Conservation (phyloP, 2,888 invertebrate genomes). For the Melanostoma scalare region DNA sequence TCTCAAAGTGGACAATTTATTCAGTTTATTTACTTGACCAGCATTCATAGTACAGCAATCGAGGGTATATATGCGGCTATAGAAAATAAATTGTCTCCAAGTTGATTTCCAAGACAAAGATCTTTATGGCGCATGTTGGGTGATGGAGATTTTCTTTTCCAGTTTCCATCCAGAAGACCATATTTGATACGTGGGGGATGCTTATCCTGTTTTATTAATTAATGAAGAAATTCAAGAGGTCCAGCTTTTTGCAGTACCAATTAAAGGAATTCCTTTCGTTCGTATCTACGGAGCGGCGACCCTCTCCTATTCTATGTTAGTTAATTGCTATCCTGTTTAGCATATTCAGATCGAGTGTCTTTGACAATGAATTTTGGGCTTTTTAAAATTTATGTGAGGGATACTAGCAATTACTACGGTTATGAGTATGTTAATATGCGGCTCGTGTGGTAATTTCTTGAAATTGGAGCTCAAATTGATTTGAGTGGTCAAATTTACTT, state of each 20-base stretch:
- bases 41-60: conserved; percentile 36
- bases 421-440: conserved; percentile 72
- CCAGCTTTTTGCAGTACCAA: conserved; percentile 53
- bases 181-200: conserved; percentile 49
- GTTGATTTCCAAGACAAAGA: conserved; percentile 61
- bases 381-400: conserved; percentile 70
- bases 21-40: conserved; percentile 55
- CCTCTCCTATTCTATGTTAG: conserved; percentile 14
- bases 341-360: conserved; percentile 70
- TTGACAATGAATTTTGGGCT: conserved; percentile 65
- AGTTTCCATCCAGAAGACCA: conserved; percentile 7
- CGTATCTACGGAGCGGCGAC: conserved; percentile 11
- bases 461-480: conserved; percentile 65
- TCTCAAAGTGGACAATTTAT: conserved; percentile 49
- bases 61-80: conserved; percentile 25
- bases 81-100: conserved; percentile 47
- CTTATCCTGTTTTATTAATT: conserved; percentile 72
- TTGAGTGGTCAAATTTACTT: conserved; percentile 60
- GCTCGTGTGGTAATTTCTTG: conserved; percentile 70
- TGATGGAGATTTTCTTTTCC: conserved; percentile 21
- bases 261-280: conserved; percentile 63
- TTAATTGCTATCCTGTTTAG: conserved; percentile 68
- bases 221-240: conserved; percentile 70
- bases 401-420: conserved; percentile 70
- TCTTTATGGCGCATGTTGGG: conserved; percentile 55